These are phyloP conservation scores for Dendroctonus ponderosae DNA, from an alignment of 1,140 invertebrate genomes.

Conservation along the genomic window DNA sequence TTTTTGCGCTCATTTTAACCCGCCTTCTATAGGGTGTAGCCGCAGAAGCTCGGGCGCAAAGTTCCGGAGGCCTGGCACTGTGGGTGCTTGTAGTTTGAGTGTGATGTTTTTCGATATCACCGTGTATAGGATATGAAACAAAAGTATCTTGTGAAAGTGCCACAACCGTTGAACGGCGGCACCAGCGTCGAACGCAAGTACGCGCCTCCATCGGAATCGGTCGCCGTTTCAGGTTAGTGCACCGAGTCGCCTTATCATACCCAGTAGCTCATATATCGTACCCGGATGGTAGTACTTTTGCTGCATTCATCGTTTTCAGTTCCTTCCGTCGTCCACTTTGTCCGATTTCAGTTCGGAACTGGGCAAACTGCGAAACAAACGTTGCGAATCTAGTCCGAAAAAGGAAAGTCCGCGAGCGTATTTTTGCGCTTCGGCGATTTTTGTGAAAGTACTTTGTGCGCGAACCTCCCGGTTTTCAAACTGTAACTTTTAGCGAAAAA, in stretches of 20 bases:
- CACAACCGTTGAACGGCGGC: slow-evolving; percentile 13
- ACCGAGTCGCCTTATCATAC: slow-evolving; percentile 25
- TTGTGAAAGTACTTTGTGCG: slow-evolving; percentile 14
- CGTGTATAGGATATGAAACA: slow-evolving; percentile 4
- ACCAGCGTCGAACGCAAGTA: slow-evolving; percentile 12
- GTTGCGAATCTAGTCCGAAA: not conserved
- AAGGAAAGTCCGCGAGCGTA: slow-evolving; percentile 7
- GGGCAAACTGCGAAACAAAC: not conserved
- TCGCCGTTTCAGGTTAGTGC: slow-evolving; percentile 21
- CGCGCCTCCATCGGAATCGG: slow-evolving; percentile 8
- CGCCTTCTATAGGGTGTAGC: not conserved
- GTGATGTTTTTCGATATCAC: not conserved
- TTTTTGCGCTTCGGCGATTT: slow-evolving; percentile 17
- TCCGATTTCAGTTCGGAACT: too few species aligned
- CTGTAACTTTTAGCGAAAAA: too few species aligned
- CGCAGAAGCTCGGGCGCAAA: not conserved
- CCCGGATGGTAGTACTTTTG: not conserved
- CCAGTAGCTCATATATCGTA: slow-evolving; percentile 8
- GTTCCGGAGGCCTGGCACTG: not conserved
- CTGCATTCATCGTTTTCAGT: too few species aligned
- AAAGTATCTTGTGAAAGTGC: slow-evolving; percentile 25
- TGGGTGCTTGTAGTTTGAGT: not conserved
- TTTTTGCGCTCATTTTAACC: not conserved
- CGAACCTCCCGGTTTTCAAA: too few species aligned
- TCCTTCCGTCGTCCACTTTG: too few species aligned